Evolutionary conservation across 2,113 vertebrate genomes (phyloP).

Genomic region (Ornithorhynchus anatinus): DNA sequence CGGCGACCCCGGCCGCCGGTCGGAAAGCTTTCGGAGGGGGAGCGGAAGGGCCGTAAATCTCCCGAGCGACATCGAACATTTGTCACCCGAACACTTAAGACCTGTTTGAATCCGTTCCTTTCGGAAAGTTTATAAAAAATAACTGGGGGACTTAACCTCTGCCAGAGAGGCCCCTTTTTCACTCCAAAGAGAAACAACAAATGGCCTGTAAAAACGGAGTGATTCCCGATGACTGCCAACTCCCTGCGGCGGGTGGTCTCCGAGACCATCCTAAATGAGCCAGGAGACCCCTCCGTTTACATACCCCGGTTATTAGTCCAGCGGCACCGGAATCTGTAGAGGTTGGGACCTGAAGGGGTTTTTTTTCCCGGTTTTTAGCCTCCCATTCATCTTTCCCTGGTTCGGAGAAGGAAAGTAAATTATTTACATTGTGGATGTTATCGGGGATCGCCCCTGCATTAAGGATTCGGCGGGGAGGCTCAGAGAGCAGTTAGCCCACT

Average conservation of each 20-base stretch:
- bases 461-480: too few relatives aligned
- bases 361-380: background rate
- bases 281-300: slow-evolving; percentile 61
- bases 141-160: slow-evolving; percentile 52
- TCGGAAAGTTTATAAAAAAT: slow-evolving; percentile 74
- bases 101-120: slow-evolving; percentile 73
- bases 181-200: slow-evolving; percentile 60
- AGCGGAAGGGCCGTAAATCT: slow-evolving; percentile 76
- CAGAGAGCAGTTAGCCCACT: too few relatives aligned
- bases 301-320: slow-evolving; percentile 52
- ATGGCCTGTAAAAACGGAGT: slow-evolving; percentile 41
- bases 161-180: slow-evolving; percentile 43
- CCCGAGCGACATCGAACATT: slow-evolving; percentile 65
- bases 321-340: slow-evolving; percentile 45
- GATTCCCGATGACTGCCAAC: background rate
- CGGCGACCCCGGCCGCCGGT: slow-evolving; percentile 68
- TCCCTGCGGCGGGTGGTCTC: slow-evolving; percentile 66
- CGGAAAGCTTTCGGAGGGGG: slow-evolving; percentile 75
- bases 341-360: slow-evolving; percentile 51
- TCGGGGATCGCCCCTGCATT: slow-evolving; percentile 66
- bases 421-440: slow-evolving; percentile 72
- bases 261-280: slow-evolving; percentile 42
- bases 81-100: slow-evolving; percentile 75
- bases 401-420: slow-evolving; percentile 68
- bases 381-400: slow-evolving; percentile 70